phyloP scores from a whole-genome alignment of 2,113 vertebrate species.

The Pluvianellus socialis region DNA sequence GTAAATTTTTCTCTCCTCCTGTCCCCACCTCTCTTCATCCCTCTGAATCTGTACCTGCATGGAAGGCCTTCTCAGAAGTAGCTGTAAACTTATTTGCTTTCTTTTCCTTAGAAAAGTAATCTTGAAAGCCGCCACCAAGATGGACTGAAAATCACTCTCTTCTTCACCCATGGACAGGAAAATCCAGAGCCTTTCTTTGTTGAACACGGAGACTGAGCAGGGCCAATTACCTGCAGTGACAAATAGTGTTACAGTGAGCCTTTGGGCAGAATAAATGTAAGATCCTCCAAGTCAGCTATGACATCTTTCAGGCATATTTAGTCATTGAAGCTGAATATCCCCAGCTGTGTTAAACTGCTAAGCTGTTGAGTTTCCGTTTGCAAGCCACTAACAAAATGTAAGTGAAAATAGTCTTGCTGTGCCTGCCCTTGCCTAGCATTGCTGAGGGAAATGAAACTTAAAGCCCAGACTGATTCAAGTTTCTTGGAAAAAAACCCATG shows the following conservation, averaged over 20 bases:
- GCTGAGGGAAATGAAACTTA: conserved; percentile 12
- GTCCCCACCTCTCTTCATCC: not conserved
- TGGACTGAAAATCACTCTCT: not conserved
- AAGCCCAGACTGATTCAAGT: not conserved
- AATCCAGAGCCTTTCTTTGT: not conserved
- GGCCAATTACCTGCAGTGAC: not conserved
- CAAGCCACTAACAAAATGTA: conserved; percentile 33
- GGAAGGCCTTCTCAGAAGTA: not conserved
- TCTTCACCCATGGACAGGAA: not conserved
- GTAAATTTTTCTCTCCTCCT: not conserved
- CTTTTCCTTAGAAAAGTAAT: not conserved
- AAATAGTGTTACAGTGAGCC: not conserved
- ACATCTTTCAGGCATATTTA: conserved; percentile 36
- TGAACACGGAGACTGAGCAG: not conserved
- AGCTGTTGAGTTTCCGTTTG: conserved; percentile 32
- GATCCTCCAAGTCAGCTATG: not conserved
- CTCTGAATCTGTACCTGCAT: not conserved
- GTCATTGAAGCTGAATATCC: conserved; percentile 47
- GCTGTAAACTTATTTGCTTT: not conserved
- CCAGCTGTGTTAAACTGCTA: conserved; percentile 60
- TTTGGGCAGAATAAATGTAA: conserved; percentile 16
- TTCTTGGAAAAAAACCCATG: not conserved
- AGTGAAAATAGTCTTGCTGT: conserved; percentile 41
- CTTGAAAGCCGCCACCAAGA: not conserved
- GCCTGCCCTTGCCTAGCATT: conserved; percentile 32